These are phyloP conservation scores for Lycaon pictus DNA, from an alignment of 2,113 vertebrate genomes.

Conservation along the genomic window DNA sequence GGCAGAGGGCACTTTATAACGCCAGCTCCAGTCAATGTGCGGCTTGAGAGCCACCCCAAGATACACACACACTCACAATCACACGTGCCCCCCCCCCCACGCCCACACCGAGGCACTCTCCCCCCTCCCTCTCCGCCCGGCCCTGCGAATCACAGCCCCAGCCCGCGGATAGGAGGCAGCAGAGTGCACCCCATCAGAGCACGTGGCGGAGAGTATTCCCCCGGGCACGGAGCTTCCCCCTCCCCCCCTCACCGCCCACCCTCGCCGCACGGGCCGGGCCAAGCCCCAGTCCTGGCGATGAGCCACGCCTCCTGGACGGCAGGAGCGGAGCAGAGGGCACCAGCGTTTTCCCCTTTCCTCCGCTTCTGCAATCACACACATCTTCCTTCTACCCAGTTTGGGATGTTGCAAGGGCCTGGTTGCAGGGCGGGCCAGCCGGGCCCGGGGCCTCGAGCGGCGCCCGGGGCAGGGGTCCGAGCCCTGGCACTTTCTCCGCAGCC, in stretches of 20 bases:
- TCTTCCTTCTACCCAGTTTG: conserved; percentile 77
- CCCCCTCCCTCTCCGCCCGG: background rate
- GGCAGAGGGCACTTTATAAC: conserved; percentile 68
- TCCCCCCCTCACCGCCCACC: conserved; percentile 40
- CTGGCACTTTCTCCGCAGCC: background rate
- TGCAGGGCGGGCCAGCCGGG: background rate
- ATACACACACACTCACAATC: background rate
- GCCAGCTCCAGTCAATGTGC: conserved; percentile 67
- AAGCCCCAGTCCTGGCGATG: conserved; percentile 48
- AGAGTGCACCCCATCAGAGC: conserved; percentile 83
- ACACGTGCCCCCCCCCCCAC: background rate
- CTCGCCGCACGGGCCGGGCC: conserved; percentile 16
- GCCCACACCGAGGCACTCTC: background rate
- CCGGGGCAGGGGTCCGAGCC: background rate
- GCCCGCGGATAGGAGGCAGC: conserved; percentile 87
- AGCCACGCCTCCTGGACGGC: conserved; percentile 66
- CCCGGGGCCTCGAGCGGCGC: background rate
- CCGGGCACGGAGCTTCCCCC: background rate
- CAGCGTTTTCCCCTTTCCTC: conserved; percentile 79
- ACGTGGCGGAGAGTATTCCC: conserved; percentile 72
- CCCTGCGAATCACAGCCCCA: conserved; percentile 32
- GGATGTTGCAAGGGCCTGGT: conserved; percentile 73
- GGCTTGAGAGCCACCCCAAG: conserved; percentile 10
- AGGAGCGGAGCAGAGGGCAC: conserved; percentile 63
- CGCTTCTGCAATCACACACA: conserved; percentile 73